phyloP scores from a whole-genome alignment of 2,797 vertebrate species.

The Pelodytes ibericus region DNA sequence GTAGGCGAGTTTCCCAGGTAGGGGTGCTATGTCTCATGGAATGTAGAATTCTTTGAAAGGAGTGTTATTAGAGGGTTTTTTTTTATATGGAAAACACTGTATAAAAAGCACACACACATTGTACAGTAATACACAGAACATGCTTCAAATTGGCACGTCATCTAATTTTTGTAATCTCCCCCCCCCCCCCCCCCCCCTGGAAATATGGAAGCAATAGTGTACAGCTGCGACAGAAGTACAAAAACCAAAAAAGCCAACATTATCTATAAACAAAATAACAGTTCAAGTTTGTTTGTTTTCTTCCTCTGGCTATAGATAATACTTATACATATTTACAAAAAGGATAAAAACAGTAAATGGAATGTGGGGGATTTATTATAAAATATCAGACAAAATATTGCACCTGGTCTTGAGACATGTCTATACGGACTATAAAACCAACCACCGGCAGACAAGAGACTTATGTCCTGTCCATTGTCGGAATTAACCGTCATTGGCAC shows the following conservation, averaged over 20 bases:
- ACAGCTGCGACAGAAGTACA: too few species aligned
- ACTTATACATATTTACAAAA: neutral
- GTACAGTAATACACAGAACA: conserved; percentile 27
- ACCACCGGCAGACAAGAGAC: neutral
- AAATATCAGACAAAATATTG: conserved; percentile 9
- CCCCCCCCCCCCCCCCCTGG: too few species aligned
- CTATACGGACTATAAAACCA: neutral
- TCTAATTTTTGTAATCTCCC: too few species aligned
- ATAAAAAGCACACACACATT: neutral
- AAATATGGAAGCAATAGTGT: too few species aligned
- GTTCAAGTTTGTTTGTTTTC: too few species aligned
- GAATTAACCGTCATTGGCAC: neutral
- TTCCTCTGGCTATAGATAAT: too few species aligned
- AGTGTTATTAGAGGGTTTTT: neutral
- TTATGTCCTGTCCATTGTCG: neutral
- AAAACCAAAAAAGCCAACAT: too few species aligned
- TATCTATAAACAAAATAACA: too few species aligned
- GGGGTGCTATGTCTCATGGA: neutral
- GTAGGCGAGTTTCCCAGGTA: too few species aligned
- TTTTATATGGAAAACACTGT: conserved; percentile 10
- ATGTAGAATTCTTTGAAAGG: conserved; percentile 38
- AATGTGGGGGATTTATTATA: neutral
- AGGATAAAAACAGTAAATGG: conserved; percentile 13
- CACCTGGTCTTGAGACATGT: neutral
- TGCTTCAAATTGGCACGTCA: conserved; percentile 7